phyloP scores from a whole-genome alignment of 2,888 invertebrate species.

The Sminthurinus aureus region DNA sequence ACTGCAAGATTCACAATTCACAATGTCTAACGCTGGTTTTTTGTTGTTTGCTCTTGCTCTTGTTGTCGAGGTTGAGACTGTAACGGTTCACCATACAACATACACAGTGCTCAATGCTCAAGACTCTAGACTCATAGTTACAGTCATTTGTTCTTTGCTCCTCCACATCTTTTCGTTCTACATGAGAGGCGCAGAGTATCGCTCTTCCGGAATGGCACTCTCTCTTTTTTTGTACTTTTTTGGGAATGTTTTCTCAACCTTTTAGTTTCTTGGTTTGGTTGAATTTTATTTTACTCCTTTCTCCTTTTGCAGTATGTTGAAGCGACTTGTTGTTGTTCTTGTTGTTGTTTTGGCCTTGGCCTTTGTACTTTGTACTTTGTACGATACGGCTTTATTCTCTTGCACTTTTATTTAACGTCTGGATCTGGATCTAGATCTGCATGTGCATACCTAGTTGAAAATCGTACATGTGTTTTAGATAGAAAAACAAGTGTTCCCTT shows the following conservation, averaged over 20 bases:
- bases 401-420: not conserved
- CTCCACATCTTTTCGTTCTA: not conserved
- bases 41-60: no score
- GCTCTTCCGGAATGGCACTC: conserved; percentile 19
- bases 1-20: no score
- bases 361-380: no score
- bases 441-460: not conserved
- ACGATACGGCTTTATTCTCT: not conserved
- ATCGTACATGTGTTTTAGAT: not conserved
- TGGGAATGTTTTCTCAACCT: no score
- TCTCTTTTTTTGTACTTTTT: no score
- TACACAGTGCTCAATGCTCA: not conserved
- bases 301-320: no score
- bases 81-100: no score
- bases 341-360: no score
- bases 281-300: no score
- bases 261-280: no score
- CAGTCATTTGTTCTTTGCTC: not conserved
- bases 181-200: conserved; percentile 15
- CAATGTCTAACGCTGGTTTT: no score
- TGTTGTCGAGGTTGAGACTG: not conserved
- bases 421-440: not conserved
- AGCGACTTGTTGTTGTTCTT: no score
- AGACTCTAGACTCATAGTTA: not conserved
- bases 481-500: not conserved